Evolutionary conservation across 2,113 vertebrate species (phyloP).

Genomic region (Gavialis gangeticus): DNA sequence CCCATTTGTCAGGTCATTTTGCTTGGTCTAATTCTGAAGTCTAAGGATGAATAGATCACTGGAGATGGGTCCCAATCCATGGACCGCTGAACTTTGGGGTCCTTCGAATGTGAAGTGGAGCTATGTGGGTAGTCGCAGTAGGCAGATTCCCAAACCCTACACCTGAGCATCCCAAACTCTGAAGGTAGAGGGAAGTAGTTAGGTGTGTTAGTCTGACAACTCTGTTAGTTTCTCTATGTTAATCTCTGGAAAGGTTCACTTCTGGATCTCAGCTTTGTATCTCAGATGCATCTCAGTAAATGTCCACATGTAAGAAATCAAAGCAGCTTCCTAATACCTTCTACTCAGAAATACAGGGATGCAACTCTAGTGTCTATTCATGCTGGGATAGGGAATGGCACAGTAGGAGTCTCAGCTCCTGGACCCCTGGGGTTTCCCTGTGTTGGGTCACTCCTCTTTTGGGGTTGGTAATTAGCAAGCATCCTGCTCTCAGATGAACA

Average conservation of each 20-base stretch:
- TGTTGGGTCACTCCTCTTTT: conserved; percentile 27
- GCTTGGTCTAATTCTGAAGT: conserved; percentile 34
- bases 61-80: conserved; percentile 9
- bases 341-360: neutral
- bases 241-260: neutral
- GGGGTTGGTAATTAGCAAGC: conserved; percentile 20
- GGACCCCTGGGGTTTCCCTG: conserved; percentile 54
- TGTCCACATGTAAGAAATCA: neutral
- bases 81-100: conserved; percentile 57
- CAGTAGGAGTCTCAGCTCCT: conserved; percentile 14
- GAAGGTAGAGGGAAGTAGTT: neutral
- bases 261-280: neutral
- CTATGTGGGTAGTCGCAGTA: neutral
- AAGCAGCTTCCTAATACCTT: neutral
- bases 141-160: neutral
- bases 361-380: neutral
- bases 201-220: too few relatives aligned
- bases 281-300: neutral
- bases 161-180: neutral
- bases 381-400: conserved; percentile 10
- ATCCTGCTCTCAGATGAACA: conserved; percentile 16
- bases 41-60: conserved; percentile 43
- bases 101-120: conserved; percentile 13
- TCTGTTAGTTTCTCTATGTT: too few relatives aligned
- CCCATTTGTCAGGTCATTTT: neutral